These are phyloP conservation scores for Philotrypesis tridentata DNA, from an alignment of 1,140 invertebrate genomes.

Conservation along the genomic window DNA sequence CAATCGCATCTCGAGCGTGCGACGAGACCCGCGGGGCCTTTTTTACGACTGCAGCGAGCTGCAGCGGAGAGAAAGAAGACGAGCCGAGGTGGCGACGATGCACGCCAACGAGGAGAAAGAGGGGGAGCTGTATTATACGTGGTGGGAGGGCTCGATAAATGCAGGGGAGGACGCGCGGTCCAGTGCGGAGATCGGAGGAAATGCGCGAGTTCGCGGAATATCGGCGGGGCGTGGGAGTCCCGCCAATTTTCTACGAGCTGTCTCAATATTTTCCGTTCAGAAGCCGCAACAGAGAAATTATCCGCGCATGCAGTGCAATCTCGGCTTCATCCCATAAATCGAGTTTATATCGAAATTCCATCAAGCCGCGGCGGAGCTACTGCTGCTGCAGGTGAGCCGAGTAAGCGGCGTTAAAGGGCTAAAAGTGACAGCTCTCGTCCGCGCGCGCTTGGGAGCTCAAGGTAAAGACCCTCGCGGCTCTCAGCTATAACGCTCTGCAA, in stretches of 20 bases:
- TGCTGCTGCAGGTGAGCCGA: too few species aligned
- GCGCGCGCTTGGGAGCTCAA: not conserved
- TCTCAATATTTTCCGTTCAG: too few species aligned
- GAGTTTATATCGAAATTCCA: not conserved
- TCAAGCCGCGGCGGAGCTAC: not conserved
- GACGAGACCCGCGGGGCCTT: constrained; percentile 26
- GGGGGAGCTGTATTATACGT: not conserved
- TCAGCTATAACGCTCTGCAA: not conserved
- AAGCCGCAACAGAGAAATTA: too few species aligned
- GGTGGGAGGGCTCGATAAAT: not conserved
- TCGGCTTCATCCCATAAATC: not conserved
- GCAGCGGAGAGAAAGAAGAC: not conserved
- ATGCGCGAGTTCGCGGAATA: not conserved
- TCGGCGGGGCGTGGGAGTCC: not conserved
- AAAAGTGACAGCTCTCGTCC: not conserved
- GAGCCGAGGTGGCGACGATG: not conserved
- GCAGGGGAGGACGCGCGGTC: not conserved
- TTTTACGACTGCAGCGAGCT: not conserved
- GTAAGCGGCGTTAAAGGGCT: not conserved
- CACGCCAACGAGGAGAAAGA: not conserved
- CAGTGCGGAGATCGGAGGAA: not conserved
- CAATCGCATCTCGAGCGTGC: constrained; percentile 39
- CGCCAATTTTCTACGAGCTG: too few species aligned
- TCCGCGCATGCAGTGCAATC: too few species aligned
- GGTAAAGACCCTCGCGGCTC: not conserved